Conservation (phyloP, 2,888 invertebrate species). For the Melipona beecheii region DNA sequence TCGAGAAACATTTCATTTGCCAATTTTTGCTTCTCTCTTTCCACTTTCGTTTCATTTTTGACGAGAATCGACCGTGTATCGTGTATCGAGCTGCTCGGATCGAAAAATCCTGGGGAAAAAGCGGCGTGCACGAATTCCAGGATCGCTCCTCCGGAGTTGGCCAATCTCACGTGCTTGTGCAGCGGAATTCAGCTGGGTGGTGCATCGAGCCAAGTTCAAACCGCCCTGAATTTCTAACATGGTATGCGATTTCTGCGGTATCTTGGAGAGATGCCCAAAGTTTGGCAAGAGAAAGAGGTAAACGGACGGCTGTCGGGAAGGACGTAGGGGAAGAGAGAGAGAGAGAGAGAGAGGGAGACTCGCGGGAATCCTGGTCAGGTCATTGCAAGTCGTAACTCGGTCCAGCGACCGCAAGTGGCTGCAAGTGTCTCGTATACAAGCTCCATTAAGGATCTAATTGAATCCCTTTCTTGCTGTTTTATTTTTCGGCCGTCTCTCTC, state of each 20-base stretch:
- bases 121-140: slow-evolving; percentile 15
- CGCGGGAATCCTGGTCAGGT: slow-evolving; percentile 68
- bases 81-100: not conserved
- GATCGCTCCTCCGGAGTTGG: not conserved
- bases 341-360: slow-evolving; percentile 20
- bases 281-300: slow-evolving; percentile 47
- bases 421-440: slow-evolving; percentile 68
- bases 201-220: slow-evolving; percentile 59
- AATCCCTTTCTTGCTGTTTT: slow-evolving; percentile 58
- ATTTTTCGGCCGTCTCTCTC: not conserved
- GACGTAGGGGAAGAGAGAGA: not conserved
- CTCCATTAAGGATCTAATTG: slow-evolving; percentile 68
- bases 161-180: slow-evolving; percentile 26
- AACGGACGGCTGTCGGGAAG: not conserved
- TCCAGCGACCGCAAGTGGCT: slow-evolving; percentile 77
- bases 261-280: slow-evolving; percentile 59
- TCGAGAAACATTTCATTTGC: no score
- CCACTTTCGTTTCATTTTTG: no score
- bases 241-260: slow-evolving; percentile 63
- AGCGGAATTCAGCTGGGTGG: slow-evolving; percentile 47
- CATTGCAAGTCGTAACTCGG: slow-evolving; percentile 72
- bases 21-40: no score
- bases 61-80: no score
- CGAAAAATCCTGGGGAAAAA: slow-evolving; percentile 1
- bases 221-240: slow-evolving; percentile 67